Conservation (phyloP, 2,888 invertebrate genomes). For the Leptodirus hochenwartii region DNA sequence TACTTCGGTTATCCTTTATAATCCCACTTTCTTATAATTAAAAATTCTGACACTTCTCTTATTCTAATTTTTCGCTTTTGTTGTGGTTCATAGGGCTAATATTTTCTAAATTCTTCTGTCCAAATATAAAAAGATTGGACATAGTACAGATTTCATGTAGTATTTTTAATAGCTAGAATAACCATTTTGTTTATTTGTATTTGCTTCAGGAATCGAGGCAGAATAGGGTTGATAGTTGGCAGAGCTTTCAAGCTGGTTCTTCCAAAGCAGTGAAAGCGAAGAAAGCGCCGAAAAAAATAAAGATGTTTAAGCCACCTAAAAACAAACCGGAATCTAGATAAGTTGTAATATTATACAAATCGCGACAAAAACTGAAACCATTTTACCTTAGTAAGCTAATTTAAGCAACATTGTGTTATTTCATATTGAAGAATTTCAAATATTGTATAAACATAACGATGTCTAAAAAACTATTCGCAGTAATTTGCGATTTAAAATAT, state of each 20-base stretch:
- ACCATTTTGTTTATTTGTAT: slow-evolving; percentile 8
- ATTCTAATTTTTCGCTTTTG: slow-evolving; percentile 4
- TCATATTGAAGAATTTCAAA: too few relatives aligned
- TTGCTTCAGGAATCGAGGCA: slow-evolving; percentile 65
- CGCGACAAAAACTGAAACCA: too few relatives aligned
- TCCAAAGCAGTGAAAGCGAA: slow-evolving; percentile 42
- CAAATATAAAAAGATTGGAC: background rate
- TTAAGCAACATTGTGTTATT: too few relatives aligned
- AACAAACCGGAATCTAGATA: slow-evolving; percentile 87
- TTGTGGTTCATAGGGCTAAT: slow-evolving; percentile 2
- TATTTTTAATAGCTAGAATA: background rate
- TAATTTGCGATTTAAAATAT: too few relatives aligned
- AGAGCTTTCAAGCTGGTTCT: slow-evolving; percentile 60
- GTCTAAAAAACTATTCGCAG: too few relatives aligned
- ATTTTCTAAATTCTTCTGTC: slow-evolving; percentile 1
- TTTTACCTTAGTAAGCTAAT: too few relatives aligned
- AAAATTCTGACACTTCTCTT: background rate
- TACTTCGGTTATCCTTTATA: too few relatives aligned
- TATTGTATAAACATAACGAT: too few relatives aligned
- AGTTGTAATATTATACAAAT: slow-evolving; percentile 21
- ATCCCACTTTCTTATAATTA: too few relatives aligned
- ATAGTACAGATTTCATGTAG: background rate
- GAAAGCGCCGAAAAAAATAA: slow-evolving; percentile 65
- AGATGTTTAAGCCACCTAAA: slow-evolving; percentile 79
- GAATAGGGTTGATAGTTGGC: slow-evolving; percentile 84